These are phyloP conservation scores for Acromyrmex heyeri DNA, from an alignment of 1,140 invertebrate genomes.

Conservation along the genomic window DNA sequence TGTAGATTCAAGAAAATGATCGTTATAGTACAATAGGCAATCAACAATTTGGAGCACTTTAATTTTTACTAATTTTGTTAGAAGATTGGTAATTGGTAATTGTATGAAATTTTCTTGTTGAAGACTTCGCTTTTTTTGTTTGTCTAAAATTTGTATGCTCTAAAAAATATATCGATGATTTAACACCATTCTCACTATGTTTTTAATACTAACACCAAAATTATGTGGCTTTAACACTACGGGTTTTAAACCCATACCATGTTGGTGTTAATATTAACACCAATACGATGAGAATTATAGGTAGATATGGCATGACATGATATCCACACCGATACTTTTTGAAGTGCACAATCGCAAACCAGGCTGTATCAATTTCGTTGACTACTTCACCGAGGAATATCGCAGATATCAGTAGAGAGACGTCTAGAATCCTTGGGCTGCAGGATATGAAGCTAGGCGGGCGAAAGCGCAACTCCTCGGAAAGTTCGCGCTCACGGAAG, in stretches of 20 bases:
- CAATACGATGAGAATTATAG: too few relatives aligned
- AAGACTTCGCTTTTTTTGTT: not conserved
- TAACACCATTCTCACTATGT: too few relatives aligned
- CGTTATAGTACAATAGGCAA: not conserved
- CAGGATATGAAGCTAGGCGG: conserved; percentile 71
- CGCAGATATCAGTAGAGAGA: conserved; percentile 6
- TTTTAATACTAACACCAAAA: too few relatives aligned
- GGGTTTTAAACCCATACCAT: too few relatives aligned
- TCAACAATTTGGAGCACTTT: not conserved
- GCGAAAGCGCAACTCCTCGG: conserved; percentile 68
- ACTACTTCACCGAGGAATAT: conserved; percentile 9
- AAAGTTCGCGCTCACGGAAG: conserved; percentile 72
- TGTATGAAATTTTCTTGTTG: not conserved
- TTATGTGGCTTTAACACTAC: too few relatives aligned
- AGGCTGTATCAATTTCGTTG: conserved; percentile 14
- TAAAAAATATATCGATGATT: too few relatives aligned
- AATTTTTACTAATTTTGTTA: not conserved
- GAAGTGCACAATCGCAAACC: not conserved
- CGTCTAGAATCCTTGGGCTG: conserved; percentile 16
- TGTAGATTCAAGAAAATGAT: not conserved
- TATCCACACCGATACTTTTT: too few relatives aligned
- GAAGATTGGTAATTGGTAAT: not conserved
- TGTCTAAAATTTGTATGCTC: too few relatives aligned
- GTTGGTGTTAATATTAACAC: too few relatives aligned
- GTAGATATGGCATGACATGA: too few relatives aligned